Conservation (phyloP, 1,140 invertebrate species). For the Caenorhabditis latens region DNA sequence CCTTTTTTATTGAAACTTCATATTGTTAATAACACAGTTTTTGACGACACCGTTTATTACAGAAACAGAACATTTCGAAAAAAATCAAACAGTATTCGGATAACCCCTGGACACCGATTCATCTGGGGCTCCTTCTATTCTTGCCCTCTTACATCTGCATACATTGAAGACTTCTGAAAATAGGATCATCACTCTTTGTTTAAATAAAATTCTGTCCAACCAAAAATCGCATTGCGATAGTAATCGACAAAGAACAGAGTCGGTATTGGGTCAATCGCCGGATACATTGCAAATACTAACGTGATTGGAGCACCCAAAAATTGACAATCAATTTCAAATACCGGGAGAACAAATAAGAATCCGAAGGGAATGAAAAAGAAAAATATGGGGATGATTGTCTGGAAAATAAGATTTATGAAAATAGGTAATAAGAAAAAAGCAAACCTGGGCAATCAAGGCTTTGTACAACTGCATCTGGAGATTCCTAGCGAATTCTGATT, state of each 20-base stretch:
- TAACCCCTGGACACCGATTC: no score
- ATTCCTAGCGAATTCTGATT: conserved; percentile 13
- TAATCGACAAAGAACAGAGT: conserved; percentile 7
- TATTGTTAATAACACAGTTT: no score
- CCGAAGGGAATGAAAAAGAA: neutral
- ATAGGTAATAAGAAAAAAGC: no score
- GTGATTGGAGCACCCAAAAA: neutral
- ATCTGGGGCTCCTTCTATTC: neutral
- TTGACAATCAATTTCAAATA: neutral
- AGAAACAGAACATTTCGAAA: no score
- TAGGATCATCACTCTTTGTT: neutral
- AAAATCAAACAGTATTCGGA: no score
- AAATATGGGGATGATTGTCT: neutral
- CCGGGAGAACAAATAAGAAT: neutral
- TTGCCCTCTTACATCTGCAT: neutral
- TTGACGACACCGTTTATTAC: no score
- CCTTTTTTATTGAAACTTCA: no score
- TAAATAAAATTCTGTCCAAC: neutral
- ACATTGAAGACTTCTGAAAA: neutral
- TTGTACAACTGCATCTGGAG: conserved; percentile 30
- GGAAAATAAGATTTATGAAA: no score
- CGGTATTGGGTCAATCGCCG: conserved; percentile 2
- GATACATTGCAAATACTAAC: conserved; percentile 2
- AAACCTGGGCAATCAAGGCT: no score
- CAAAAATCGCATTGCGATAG: neutral